phyloP scores from a whole-genome alignment of 2,888 invertebrate species.

The Drosophila colorata region DNA sequence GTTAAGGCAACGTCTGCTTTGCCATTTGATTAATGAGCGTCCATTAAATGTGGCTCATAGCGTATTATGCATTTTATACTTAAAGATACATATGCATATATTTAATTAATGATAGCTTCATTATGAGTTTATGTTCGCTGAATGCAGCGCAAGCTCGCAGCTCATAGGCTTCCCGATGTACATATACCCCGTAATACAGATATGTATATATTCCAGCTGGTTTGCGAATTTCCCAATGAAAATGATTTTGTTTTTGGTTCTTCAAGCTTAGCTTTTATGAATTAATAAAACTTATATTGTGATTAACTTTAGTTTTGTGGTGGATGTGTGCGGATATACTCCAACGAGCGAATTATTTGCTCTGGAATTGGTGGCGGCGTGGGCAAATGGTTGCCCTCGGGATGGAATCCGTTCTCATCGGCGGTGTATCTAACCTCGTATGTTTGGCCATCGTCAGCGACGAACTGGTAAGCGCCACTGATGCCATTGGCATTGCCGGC shows the following conservation, averaged over 20 bases:
- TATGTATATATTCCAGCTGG: neutral
- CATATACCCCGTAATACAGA: too few species aligned
- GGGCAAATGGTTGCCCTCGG: slow-evolving; percentile 84
- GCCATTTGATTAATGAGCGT: slow-evolving; percentile 61
- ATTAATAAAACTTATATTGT: neutral
- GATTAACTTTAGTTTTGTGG: slow-evolving; percentile 28
- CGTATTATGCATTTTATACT: slow-evolving; percentile 9
- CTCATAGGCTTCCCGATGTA: neutral
- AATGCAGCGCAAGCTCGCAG: too few species aligned
- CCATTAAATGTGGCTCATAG: slow-evolving; percentile 32
- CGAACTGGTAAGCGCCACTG: slow-evolving; percentile 86
- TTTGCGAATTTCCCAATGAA: neutral
- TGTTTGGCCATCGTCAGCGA: slow-evolving; percentile 86
- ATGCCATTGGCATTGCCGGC: slow-evolving; percentile 86
- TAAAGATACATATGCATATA: slow-evolving; percentile 13
- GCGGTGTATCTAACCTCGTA: slow-evolving; percentile 86
- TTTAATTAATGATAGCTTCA: slow-evolving; percentile 12
- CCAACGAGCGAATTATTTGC: slow-evolving; percentile 85
- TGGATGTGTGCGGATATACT: slow-evolving; percentile 85
- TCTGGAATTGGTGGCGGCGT: slow-evolving; percentile 87
- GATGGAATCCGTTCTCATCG: slow-evolving; percentile 87
- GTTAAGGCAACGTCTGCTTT: slow-evolving; percentile 33
- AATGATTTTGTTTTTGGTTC: neutral
- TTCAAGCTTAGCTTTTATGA: slow-evolving; percentile 23
- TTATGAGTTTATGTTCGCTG: neutral